Percentiles rank a stretch among this genome's conserved stretches.
These are phyloP conservation scores for Parasteatoda lunata DNA, from an alignment of 2,888 invertebrate species.

Conservation along the genomic window DNA sequence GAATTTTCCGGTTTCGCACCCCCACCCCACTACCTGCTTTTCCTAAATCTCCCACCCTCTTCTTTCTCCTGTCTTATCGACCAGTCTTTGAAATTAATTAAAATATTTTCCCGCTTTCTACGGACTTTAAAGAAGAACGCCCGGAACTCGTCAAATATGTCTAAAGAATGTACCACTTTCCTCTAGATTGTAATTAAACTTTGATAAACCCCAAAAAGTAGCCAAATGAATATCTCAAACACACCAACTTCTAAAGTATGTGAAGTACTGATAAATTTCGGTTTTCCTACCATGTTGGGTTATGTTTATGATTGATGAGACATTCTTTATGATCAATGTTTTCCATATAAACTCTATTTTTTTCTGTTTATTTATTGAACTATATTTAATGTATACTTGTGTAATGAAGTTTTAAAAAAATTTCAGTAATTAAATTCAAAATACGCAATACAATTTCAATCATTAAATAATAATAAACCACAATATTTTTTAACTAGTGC, in stretches of 20 bases:
- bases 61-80: slow-evolving; percentile 47
- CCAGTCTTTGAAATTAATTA: slow-evolving; percentile 67
- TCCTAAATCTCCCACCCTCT: slow-evolving; percentile 9
- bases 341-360: too few species aligned
- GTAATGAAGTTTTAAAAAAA: too few species aligned
- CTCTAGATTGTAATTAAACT: slow-evolving; percentile 62
- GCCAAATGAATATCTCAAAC: slow-evolving; percentile 53
- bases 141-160: slow-evolving; percentile 67
- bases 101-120: slow-evolving; percentile 55
- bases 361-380: too few species aligned
- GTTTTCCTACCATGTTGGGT: too few species aligned
- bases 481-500: too few species aligned
- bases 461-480: too few species aligned
- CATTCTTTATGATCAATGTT: too few species aligned
- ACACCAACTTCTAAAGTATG: not conserved
- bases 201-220: slow-evolving; percentile 66
- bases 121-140: slow-evolving; percentile 55
- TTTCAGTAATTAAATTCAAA: too few species aligned
- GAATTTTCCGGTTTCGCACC: slow-evolving; percentile 39
- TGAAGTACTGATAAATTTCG: too few species aligned
- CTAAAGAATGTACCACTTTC: slow-evolving; percentile 67
- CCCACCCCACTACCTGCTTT: not conserved
- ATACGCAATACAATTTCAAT: too few species aligned
- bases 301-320: too few species aligned
- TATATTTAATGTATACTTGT: too few species aligned